phyloP scores from a whole-genome alignment of 2,113 vertebrate species.

The Anguilla rostrata region DNA sequence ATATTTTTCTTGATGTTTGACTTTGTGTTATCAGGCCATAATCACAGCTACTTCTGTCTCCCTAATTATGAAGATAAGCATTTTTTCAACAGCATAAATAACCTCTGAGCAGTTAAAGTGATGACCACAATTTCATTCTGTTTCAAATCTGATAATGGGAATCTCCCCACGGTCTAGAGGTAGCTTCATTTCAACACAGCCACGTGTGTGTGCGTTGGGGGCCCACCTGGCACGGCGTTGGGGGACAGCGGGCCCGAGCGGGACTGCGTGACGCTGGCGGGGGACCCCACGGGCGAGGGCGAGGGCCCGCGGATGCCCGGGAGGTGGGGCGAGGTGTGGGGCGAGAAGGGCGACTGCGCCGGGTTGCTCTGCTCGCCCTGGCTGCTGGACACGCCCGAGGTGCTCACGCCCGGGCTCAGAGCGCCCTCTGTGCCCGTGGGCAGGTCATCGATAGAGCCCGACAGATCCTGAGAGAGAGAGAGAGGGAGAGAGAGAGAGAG shows the following conservation, averaged over 20 bases:
- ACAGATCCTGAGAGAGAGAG: conserved; percentile 81
- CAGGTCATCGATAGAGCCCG: conserved; percentile 96
- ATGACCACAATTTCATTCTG: too few relatives aligned
- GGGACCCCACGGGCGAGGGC: conserved; percentile 95
- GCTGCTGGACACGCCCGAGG: conserved; percentile 97
- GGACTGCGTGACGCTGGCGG: conserved; percentile 90
- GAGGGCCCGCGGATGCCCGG: conserved; percentile 94
- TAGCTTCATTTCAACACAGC: too few relatives aligned
- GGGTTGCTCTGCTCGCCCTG: conserved; percentile 99
- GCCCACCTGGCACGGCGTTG: conserved; percentile 89
- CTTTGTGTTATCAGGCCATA: too few relatives aligned
- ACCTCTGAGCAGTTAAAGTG: too few relatives aligned
- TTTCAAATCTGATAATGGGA: too few relatives aligned
- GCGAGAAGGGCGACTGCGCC: conserved; percentile 97
- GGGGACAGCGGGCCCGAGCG: conserved; percentile 93
- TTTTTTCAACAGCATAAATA: too few relatives aligned
- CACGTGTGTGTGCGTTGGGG: background rate
- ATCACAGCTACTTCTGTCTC: too few relatives aligned
- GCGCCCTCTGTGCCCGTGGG: conserved; percentile 94
- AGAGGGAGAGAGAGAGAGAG: background rate
- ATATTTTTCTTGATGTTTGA: too few relatives aligned
- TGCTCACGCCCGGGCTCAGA: conserved; percentile 96
- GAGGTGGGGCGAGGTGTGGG: conserved; percentile 96
- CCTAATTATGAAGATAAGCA: too few relatives aligned
- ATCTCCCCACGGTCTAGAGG: too few relatives aligned